These are phyloP conservation scores for Gymnothorax javanicus DNA, from an alignment of 2,797 vertebrate genomes.

Conservation along the genomic window DNA sequence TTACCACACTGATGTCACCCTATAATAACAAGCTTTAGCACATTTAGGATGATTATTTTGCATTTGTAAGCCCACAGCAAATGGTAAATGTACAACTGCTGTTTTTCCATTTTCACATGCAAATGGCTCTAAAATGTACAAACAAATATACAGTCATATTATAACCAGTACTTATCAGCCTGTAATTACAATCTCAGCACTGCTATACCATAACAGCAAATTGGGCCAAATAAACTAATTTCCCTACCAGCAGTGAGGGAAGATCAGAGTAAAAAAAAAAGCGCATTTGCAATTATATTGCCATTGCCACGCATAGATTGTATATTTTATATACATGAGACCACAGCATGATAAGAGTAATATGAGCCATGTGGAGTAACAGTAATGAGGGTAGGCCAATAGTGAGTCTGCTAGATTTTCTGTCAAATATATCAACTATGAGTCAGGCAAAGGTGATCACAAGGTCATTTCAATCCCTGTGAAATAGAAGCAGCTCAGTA, in stretches of 20 bases:
- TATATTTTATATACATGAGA: not conserved
- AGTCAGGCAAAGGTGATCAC: not conserved
- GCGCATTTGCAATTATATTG: not conserved
- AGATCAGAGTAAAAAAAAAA: not conserved
- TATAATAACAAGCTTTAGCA: slow-evolving; percentile 61
- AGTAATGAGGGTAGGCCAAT: not conserved
- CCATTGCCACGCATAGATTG: not conserved
- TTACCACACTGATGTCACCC: slow-evolving; percentile 63
- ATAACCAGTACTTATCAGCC: not conserved
- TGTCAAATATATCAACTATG: not conserved
- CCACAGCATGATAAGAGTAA: not conserved
- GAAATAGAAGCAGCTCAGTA: not conserved
- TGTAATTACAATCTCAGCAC: not conserved
- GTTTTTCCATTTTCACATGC: slow-evolving; percentile 31
- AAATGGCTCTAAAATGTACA: slow-evolving; percentile 1
- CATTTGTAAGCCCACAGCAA: slow-evolving; percentile 39
- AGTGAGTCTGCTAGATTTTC: not conserved
- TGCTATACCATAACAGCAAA: not conserved
- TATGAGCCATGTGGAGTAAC: not conserved
- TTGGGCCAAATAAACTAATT: slow-evolving; percentile 10
- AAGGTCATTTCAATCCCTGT: not conserved
- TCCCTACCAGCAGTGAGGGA: not conserved
- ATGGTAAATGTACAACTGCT: slow-evolving; percentile 31
- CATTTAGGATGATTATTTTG: slow-evolving; percentile 58
- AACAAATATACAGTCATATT: not conserved